Conservation (phyloP, 2,888 invertebrate genomes). For the Gari tellinella region DNA sequence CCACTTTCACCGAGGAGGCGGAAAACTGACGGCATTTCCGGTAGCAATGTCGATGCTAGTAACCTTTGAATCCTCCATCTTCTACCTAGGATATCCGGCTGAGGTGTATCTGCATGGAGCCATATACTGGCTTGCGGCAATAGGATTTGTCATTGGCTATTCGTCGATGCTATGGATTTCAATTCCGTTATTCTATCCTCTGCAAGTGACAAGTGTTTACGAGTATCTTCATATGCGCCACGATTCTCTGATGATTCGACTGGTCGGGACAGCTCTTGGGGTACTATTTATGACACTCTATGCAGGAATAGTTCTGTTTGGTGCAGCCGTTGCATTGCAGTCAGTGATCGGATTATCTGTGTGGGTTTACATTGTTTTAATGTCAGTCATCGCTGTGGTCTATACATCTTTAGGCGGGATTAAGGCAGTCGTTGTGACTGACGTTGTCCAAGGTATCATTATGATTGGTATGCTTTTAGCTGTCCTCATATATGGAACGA, state of each 20-base stretch:
- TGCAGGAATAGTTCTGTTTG: slow-evolving; percentile 39
- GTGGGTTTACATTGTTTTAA: slow-evolving; percentile 5
- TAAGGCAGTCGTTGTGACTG: slow-evolving; percentile 43
- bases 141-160: slow-evolving; percentile 17
- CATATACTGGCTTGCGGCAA: slow-evolving; percentile 28
- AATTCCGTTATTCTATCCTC: no score
- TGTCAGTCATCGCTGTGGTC: slow-evolving; percentile 26
- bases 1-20: slow-evolving; percentile 39
- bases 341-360: slow-evolving; percentile 27
- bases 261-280: slow-evolving; percentile 18
- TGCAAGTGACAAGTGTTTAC: slow-evolving; percentile 44
- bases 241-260: slow-evolving; percentile 17
- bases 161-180: slow-evolving; percentile 25
- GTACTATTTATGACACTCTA: slow-evolving; percentile 23
- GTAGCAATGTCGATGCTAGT: no score
- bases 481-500: slow-evolving; percentile 31
- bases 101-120: slow-evolving; percentile 43
- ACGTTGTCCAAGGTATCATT: slow-evolving; percentile 38
- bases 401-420: slow-evolving; percentile 41
- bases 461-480: slow-evolving; percentile 32
- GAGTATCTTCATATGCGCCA: slow-evolving; percentile 37
- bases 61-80: slow-evolving; percentile 46
- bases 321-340: slow-evolving; percentile 32
- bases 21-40: slow-evolving; percentile 38
- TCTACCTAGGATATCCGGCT: slow-evolving; percentile 38